A percentile compares a stretch with the other conserved stretches of the same genome.
Evolutionary conservation across 1,140 invertebrate species (phyloP).

Genomic region (Sarcophaga bullata): DNA sequence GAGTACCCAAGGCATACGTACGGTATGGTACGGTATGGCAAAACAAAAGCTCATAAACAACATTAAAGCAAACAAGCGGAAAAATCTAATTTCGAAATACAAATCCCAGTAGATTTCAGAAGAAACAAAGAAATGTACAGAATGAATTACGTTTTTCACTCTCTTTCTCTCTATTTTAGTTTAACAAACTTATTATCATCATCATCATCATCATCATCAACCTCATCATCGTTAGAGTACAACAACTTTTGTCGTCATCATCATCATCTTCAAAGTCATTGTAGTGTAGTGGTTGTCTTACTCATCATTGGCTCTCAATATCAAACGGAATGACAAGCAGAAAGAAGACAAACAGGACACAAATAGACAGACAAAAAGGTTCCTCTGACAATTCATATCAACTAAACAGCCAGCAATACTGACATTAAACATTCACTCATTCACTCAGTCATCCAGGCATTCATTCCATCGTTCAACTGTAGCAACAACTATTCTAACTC

Average conservation of each 20-base stretch:
- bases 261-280: too few species aligned
- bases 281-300: too few species aligned
- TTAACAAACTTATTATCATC: neutral
- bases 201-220: too few species aligned
- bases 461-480: too few species aligned
- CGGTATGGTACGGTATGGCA: neutral
- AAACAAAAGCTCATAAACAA: conserved; percentile 5
- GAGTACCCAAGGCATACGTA: neutral
- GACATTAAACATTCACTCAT: neutral
- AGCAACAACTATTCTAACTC: too few species aligned
- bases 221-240: neutral
- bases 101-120: conserved; percentile 18
- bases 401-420: neutral
- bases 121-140: neutral
- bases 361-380: neutral
- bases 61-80: conserved; percentile 21
- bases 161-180: neutral
- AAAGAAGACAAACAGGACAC: neutral
- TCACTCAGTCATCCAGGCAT: too few species aligned
- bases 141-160: neutral
- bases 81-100: conserved; percentile 21
- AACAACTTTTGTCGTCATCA: neutral
- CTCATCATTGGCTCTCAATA: conserved; percentile 23
- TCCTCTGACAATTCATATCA: neutral
- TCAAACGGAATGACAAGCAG: conserved; percentile 21